Evolutionary conservation across 2,113 vertebrate genomes (phyloP).

Genomic region (Melospiza melodia): DNA sequence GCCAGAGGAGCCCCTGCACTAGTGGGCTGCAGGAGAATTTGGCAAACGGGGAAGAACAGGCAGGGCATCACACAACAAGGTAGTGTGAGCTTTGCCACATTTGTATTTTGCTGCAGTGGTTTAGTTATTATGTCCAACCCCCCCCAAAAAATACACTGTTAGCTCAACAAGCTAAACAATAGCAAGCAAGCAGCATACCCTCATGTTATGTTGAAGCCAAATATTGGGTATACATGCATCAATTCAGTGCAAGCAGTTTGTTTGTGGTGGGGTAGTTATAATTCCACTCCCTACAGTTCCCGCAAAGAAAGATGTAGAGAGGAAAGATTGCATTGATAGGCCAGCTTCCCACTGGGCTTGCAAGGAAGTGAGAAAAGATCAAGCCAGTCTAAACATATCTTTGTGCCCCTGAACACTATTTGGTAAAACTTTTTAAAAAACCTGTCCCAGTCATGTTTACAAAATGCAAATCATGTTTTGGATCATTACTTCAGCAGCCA

Average conservation of each 20-base stretch:
- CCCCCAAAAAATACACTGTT: neutral
- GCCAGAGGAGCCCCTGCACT: neutral
- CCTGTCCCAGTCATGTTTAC: neutral
- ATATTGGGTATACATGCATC: neutral
- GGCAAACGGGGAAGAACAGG: neutral
- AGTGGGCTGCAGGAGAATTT: neutral
- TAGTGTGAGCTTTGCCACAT: neutral
- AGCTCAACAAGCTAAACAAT: neutral
- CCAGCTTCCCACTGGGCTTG: neutral
- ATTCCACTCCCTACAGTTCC: neutral
- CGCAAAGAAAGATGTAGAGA: neutral
- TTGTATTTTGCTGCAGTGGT: accelerated
- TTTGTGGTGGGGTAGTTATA: neutral
- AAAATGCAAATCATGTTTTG: neutral
- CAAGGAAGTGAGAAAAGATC: neutral
- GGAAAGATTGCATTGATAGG: neutral
- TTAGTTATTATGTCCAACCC: accelerated
- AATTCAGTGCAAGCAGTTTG: neutral
- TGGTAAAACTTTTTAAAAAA: neutral
- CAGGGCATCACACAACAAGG: neutral
- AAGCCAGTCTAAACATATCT: neutral
- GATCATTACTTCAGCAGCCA: neutral
- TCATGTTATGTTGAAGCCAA: neutral
- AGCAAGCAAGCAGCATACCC: neutral
- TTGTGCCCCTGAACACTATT: neutral